These are phyloP conservation scores for Meiosimyza platycephala DNA, from an alignment of 2,888 invertebrate genomes.

Conservation along the genomic window DNA sequence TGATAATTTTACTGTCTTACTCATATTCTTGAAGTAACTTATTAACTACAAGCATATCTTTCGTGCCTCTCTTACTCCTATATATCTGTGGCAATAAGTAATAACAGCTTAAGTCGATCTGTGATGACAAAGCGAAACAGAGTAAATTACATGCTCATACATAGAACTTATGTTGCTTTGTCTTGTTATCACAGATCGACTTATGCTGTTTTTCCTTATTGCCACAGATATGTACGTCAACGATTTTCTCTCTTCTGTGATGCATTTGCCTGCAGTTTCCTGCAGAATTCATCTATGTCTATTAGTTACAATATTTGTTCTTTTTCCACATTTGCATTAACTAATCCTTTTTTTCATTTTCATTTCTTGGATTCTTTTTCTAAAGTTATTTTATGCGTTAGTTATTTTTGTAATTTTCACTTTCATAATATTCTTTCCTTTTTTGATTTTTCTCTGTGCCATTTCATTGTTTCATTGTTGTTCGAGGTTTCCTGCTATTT, in stretches of 20 bases:
- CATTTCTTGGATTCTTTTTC: neutral
- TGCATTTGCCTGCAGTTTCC: neutral
- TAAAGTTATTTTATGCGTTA: neutral
- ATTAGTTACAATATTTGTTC: neutral
- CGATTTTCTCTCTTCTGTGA: neutral
- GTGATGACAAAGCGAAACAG: too few relatives aligned
- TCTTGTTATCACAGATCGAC: too few relatives aligned
- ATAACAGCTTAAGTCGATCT: too few relatives aligned
- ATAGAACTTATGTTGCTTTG: too few relatives aligned
- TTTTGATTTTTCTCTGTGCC: neutral
- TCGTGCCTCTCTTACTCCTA: too few relatives aligned
- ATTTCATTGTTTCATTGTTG: neutral
- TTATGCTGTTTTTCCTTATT: too few relatives aligned
- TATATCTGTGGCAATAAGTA: too few relatives aligned
- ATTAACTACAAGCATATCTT: too few relatives aligned
- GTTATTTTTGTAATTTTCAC: neutral
- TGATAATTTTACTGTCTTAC: too few relatives aligned
- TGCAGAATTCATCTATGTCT: neutral
- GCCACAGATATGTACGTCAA: too few relatives aligned
- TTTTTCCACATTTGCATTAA: neutral
- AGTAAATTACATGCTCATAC: too few relatives aligned
- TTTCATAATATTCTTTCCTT: neutral
- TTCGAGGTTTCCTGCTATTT: neutral
- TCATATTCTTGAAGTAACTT: too few relatives aligned
- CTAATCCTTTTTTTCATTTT: neutral